These are phyloP conservation scores for Lochmaea capreae DNA, from an alignment of 2,888 invertebrate species.

Conservation along the genomic window DNA sequence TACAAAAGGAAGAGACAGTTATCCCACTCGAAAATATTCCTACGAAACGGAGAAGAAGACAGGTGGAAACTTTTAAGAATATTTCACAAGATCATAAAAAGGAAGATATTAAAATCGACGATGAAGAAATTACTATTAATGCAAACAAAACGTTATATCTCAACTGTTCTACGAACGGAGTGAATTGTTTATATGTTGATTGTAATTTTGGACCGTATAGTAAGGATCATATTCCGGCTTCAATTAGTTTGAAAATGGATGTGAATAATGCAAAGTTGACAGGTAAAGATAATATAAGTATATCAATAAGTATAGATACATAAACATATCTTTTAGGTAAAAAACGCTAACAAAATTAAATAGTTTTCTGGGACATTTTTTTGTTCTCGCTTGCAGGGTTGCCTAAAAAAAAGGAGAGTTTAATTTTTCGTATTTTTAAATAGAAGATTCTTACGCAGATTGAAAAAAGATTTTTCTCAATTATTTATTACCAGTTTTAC, in stretches of 20 bases:
- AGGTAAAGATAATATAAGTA: slow-evolving; percentile 52
- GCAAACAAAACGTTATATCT: slow-evolving; percentile 56
- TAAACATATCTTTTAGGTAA: no score
- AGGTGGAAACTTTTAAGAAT: slow-evolving; percentile 40
- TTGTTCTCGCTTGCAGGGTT: no score
- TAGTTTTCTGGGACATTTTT: no score
- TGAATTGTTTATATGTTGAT: slow-evolving; percentile 58
- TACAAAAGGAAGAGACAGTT: slow-evolving; percentile 1
- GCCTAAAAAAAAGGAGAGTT: no score
- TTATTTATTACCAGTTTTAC: no score
- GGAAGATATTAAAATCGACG: slow-evolving; percentile 33
- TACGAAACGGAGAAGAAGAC: slow-evolving; percentile 21
- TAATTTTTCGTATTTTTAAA: no score
- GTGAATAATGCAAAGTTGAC: slow-evolving; percentile 57
- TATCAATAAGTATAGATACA: no score
- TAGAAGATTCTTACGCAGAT: no score
- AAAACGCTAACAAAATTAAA: no score
- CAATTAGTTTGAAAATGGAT: slow-evolving; percentile 59
- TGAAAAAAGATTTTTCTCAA: no score
- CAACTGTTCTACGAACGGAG: slow-evolving; percentile 59
- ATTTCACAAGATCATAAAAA: slow-evolving; percentile 30
- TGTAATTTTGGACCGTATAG: slow-evolving; percentile 62
- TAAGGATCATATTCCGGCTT: slow-evolving; percentile 56
- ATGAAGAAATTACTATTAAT: slow-evolving; percentile 38
- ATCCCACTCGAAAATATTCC: background rate